Conservation (phyloP, 2,113 vertebrate genomes). For the Epinephelus lanceolatus region DNA sequence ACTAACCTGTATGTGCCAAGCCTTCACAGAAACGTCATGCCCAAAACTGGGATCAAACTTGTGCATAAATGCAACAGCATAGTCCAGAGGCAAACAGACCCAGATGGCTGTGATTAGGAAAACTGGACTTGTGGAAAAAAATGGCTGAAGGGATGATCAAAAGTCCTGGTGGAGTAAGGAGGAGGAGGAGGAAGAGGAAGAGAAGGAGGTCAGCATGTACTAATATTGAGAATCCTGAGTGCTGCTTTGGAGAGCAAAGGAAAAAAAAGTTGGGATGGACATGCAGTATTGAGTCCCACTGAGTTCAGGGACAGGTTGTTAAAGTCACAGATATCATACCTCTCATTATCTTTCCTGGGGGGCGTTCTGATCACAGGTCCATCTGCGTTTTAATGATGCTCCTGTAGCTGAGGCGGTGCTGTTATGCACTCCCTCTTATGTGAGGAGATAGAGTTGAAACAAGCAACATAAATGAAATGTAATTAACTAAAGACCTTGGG, state of each 20-base stretch:
- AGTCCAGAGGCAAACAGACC: conserved; percentile 22
- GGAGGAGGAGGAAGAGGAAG: conserved; percentile 2
- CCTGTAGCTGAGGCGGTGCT: neutral
- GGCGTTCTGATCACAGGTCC: conserved; percentile 32
- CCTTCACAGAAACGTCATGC: neutral
- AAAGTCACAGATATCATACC: conserved; percentile 10
- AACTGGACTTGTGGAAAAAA: conserved; percentile 33
- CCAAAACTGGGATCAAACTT: conserved; percentile 13
- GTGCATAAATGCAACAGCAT: neutral
- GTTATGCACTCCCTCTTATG: neutral
- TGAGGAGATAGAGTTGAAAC: conserved; percentile 19
- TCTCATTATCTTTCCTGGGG: conserved; percentile 45
- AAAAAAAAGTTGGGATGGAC: neutral
- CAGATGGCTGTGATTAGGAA: conserved; percentile 63
- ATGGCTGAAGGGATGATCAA: conserved; percentile 54
- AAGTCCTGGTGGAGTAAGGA: conserved; percentile 25
- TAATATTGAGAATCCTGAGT: conserved; percentile 4
- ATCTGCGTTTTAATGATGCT: conserved; percentile 42
- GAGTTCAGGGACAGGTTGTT: conserved; percentile 28
- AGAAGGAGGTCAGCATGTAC: conserved; percentile 17
- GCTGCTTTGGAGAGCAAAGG: neutral
- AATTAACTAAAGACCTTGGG: conserved; percentile 54
- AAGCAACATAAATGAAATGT: conserved; percentile 15
- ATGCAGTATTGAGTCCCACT: neutral
- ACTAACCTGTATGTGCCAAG: neutral